Conservation (phyloP, 2,113 vertebrate genomes). For the Psammodynastes pulverulentus region DNA sequence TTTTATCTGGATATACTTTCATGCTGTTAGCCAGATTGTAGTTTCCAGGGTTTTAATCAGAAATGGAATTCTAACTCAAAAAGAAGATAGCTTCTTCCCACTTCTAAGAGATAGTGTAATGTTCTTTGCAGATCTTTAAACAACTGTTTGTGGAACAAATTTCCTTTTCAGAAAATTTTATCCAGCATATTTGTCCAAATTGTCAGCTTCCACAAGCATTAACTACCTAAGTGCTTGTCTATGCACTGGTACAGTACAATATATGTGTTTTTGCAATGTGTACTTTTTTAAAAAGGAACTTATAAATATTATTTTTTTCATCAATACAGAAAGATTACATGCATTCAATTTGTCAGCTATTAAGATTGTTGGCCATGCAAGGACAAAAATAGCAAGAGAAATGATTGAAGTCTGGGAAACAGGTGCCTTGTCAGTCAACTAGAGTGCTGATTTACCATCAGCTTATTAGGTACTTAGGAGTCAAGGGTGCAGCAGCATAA, state of each 20-base stretch:
- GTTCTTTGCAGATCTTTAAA: background rate
- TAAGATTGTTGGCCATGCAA: background rate
- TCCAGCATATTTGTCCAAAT: background rate
- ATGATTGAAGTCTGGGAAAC: background rate
- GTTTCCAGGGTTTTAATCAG: background rate
- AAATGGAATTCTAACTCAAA: background rate
- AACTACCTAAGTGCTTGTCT: background rate
- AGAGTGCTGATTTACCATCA: background rate
- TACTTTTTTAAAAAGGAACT: background rate
- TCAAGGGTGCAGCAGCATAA: background rate
- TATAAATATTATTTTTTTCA: background rate
- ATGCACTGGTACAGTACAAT: background rate
- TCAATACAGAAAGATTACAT: background rate
- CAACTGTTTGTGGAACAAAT: background rate
- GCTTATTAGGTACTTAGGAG: background rate
- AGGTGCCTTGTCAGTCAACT: background rate
- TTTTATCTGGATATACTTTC: background rate
- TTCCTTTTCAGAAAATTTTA: background rate
- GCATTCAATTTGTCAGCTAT: background rate
- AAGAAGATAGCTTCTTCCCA: background rate
- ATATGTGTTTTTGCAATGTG: background rate
- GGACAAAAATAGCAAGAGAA: background rate
- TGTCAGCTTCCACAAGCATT: background rate
- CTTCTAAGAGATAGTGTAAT: background rate
- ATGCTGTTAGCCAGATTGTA: background rate